These are phyloP conservation scores for Barypeithes pellucidus DNA, from an alignment of 2,888 invertebrate genomes.

Conservation along the genomic window DNA sequence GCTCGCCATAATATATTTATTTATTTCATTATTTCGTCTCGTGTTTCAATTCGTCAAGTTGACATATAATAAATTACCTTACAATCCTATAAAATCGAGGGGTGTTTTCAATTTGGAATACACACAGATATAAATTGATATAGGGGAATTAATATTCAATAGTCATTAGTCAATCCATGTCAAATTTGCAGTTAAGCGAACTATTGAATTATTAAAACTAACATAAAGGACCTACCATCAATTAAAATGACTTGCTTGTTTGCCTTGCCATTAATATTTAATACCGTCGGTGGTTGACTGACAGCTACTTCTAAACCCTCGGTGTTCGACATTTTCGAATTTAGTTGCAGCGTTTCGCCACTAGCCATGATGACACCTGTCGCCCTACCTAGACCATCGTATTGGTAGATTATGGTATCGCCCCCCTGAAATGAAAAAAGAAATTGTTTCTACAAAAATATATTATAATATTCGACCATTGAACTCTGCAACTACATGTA, in stretches of 20 bases:
- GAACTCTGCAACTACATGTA: too few species aligned
- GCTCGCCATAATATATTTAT: too few species aligned
- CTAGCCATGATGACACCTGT: slow-evolving; percentile 91
- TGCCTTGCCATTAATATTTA: slow-evolving; percentile 69
- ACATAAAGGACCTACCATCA: slow-evolving; percentile 69
- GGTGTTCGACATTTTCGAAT: slow-evolving; percentile 83
- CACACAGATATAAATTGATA: background rate
- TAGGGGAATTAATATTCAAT: slow-evolving; percentile 23
- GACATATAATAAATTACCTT: background rate
- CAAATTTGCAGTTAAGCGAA: slow-evolving; percentile 2
- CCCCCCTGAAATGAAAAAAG: slow-evolving; percentile 78
- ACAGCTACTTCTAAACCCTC: slow-evolving; percentile 85
- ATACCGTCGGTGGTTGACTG: slow-evolving; percentile 66
- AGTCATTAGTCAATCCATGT: slow-evolving; percentile 32
- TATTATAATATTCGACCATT: too few species aligned
- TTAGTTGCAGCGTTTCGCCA: slow-evolving; percentile 88
- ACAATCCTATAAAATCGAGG: background rate
- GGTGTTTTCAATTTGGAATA: slow-evolving; percentile 1
- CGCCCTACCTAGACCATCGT: slow-evolving; percentile 91
- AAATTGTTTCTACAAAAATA: too few species aligned
- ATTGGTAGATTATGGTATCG: slow-evolving; percentile 92
- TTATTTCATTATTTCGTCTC: background rate
- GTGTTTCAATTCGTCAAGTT: background rate
- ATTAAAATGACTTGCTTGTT: slow-evolving; percentile 73
- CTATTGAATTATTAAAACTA: slow-evolving; percentile 42